Base-by-base conservation (phyloP, 2,113 vertebrate genomes). In the Lepus timidus region DNA sequence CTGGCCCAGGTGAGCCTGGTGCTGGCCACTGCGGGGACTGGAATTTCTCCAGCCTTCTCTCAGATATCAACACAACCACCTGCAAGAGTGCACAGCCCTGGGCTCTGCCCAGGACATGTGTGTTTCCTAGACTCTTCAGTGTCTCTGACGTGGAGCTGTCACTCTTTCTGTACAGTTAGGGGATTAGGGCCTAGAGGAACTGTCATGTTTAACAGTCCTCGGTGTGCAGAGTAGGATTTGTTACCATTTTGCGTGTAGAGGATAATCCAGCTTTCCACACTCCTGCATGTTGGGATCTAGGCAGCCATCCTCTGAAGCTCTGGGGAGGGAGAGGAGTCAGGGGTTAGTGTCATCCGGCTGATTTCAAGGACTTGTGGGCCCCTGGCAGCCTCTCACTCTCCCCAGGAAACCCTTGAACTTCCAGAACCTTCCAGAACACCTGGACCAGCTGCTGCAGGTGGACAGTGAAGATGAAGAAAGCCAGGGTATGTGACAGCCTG, bases 401-500 rank as follows among this genome's bases (percentile, higher is more conserved):
- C 82, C 49, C 97, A 99, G 99, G 98, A 99, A 99, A 97, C 97
- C 98, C 55, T 97, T 99, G 92, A 99, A 99, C 49, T 99, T 99
- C 98, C 99, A 99, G 98, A 99, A 99, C 65, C 98, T 99, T 5
- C 98, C 98, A 39, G 98, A 99, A 86, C 99, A 99, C 93, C 97
- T 99, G 97, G 99, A 99, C 93, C 98, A 96, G 22, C 97, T 99
- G 85, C 95, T 99, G n/a, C 98, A 98, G 49, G 99, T 99, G 70
- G 99, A 98, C 49, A 96, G 97, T 67, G 96, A 98, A 12, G 58
- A 97, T 0, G 99, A 99, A 90, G 99, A 99, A 1, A 96, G 94
- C 87, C 97, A 88, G 98, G 99, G 99, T 99, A 97, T 33, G 96
- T 96, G 71, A 39, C 22, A 1, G 8, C 29, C 49, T 25, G 58